Percentiles rank a stretch among this genome's conserved stretches.
phyloP scores from a whole-genome alignment of 2,888 invertebrate genomes.

The Hypselothyrea guttata region DNA sequence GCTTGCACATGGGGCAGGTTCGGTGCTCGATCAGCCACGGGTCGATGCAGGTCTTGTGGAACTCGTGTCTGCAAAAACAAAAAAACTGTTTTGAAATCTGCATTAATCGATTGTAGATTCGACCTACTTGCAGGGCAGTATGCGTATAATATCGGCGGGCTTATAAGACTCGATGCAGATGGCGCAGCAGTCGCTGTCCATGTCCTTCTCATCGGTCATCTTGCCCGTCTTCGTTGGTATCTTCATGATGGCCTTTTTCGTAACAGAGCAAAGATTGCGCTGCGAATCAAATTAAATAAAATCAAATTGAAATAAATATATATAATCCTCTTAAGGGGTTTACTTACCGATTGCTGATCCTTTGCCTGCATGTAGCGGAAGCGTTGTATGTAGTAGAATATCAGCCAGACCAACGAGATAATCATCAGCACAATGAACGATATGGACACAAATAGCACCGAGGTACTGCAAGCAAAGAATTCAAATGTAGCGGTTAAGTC shows the following conservation, averaged over 20 bases:
- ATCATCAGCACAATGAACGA: conserved; percentile 98
- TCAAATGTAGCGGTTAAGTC: background rate
- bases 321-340: background rate
- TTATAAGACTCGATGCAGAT: conserved; percentile 97
- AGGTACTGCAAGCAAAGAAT: conserved; percentile 86
- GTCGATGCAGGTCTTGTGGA: conserved; percentile 97
- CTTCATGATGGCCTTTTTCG: conserved; percentile 95
- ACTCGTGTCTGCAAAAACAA: conserved; percentile 89
- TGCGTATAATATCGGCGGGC: conserved; percentile 92
- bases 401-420: conserved; percentile 96
- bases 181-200: conserved; percentile 95
- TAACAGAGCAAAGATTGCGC: conserved; percentile 95
- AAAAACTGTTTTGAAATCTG: background rate
- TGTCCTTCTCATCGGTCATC: conserved; percentile 93
- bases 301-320: background rate
- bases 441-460: conserved; percentile 96
- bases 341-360: conserved; percentile 93
- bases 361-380: conserved; percentile 97
- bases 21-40: conserved; percentile 97
- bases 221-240: conserved; percentile 95
- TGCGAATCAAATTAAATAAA: conserved; percentile 72
- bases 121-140: conserved; percentile 94
- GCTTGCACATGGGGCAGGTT: conserved; percentile 98
- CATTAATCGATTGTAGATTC: background rate
- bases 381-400: conserved; percentile 97